Evolutionary conservation across 37 sponge, comb jelly and placozoan genomes (phyloP).

Genomic region (Spongilla lacustris): DNA sequence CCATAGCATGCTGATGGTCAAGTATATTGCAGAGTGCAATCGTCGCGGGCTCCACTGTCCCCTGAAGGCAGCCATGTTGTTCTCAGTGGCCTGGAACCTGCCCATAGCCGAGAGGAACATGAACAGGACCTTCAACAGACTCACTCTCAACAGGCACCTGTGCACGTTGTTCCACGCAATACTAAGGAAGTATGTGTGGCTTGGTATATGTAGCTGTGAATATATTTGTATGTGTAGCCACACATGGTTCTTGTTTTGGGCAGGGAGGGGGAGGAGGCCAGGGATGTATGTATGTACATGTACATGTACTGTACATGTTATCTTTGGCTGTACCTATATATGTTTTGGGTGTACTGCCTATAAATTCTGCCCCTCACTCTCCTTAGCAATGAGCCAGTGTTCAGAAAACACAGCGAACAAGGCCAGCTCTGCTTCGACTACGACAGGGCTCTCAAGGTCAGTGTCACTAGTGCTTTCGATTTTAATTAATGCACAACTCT

Average conservation of each 20-base stretch:
- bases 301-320: constrained; percentile 2
- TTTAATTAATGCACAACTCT: background rate
- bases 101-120: constrained; percentile 11
- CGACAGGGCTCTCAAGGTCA: constrained; percentile 36
- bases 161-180: constrained; percentile 21
- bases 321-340: background rate
- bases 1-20: constrained; percentile 30
- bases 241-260: too few species aligned
- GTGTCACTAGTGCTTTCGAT: background rate
- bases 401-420: background rate
- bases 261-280: too few species aligned
- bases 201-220: background rate
- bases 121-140: constrained; percentile 44
- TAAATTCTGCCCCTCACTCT: background rate
- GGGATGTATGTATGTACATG: too few species aligned
- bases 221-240: background rate
- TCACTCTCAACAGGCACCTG: constrained; percentile 40
- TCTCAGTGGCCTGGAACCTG: constrained; percentile 64
- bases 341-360: too few species aligned
- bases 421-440: constrained; percentile 39
- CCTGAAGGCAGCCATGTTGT: constrained; percentile 35
- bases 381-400: background rate
- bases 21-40: constrained; percentile 46
- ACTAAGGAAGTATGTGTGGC: constrained; percentile 40
- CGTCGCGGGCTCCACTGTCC: constrained; percentile 10